Percentiles rank a stretch among this genome's conserved stretches.
These are phyloP conservation scores for Drosophila nr. perissopoda DNA, from an alignment of 2,888 invertebrate genomes.

Conservation along the genomic window DNA sequence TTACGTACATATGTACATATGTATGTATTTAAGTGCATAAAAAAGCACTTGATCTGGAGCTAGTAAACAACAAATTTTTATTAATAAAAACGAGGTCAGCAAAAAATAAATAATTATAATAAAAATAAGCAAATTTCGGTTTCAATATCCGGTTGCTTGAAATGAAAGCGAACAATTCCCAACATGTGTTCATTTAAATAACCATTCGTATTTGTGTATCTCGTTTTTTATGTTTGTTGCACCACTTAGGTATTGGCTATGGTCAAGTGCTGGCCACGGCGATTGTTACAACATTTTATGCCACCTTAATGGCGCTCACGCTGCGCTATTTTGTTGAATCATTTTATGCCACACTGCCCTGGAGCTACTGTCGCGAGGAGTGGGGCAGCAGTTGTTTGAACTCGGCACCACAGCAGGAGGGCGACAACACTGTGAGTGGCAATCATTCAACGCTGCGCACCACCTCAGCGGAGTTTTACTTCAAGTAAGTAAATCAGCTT, in stretches of 20 bases:
- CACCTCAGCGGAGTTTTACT: conserved; percentile 85
- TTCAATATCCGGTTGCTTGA: neutral
- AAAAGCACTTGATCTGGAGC: neutral
- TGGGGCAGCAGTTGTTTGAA: conserved; percentile 85
- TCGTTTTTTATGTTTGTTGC: neutral
- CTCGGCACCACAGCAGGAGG: conserved; percentile 64
- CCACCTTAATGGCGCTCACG: conserved; percentile 88
- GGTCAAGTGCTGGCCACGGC: conserved; percentile 86
- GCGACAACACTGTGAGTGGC: neutral
- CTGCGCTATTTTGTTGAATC: conserved; percentile 88
- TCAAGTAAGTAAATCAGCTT: conserved; percentile 81
- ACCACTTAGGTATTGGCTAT: conserved; percentile 86
- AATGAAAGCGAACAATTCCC: neutral
- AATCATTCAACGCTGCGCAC: conserved; percentile 55
- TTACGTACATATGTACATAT: neutral
- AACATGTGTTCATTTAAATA: neutral
- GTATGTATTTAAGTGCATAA: neutral
- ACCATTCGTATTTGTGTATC: neutral
- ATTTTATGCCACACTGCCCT: conserved; percentile 87
- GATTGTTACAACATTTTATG: conserved; percentile 88
- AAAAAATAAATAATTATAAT: neutral
- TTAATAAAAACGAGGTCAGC: neutral
- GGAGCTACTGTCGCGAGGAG: conserved; percentile 87
- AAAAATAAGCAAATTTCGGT: neutral
- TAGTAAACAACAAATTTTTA: neutral